Percentiles rank a stretch among this genome's conserved stretches.
phyloP scores from a whole-genome alignment of 2,888 invertebrate species.

The Byasa hedistus region DNA sequence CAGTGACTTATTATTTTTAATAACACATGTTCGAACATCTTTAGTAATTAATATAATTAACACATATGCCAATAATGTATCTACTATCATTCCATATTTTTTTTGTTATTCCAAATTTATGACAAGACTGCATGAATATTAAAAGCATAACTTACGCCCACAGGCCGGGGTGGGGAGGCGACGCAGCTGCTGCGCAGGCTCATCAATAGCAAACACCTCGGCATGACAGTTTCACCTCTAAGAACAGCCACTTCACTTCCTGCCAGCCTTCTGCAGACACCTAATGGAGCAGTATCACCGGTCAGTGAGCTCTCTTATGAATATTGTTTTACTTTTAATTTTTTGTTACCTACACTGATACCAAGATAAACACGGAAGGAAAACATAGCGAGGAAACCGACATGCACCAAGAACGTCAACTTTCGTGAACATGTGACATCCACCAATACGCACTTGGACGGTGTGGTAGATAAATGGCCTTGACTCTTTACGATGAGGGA shows the following conservation, averaged over 20 bases:
- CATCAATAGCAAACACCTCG: slow-evolving; percentile 87
- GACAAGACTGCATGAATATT: not conserved
- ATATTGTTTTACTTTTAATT: not conserved
- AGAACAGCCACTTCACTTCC: slow-evolving; percentile 56
- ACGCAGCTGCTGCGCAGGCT: slow-evolving; percentile 87
- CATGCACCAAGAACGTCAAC: too few relatives aligned
- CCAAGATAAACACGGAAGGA: too few relatives aligned
- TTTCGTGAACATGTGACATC: too few relatives aligned
- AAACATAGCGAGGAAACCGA: too few relatives aligned
- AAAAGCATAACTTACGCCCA: not conserved
- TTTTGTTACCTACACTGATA: not conserved
- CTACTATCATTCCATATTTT: not conserved
- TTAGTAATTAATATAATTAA: not conserved
- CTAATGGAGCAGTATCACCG: slow-evolving; percentile 67
- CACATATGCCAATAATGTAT: not conserved
- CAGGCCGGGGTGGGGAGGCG: slow-evolving; percentile 84
- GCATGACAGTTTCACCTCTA: slow-evolving; percentile 83
- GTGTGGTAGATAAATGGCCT: too few relatives aligned
- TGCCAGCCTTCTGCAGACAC: slow-evolving; percentile 48
- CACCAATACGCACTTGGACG: too few relatives aligned
- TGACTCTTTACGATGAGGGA: too few relatives aligned
- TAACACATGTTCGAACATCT: not conserved
- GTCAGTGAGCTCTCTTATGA: slow-evolving; percentile 41
- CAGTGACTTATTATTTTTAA: not conserved
- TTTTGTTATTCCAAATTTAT: not conserved